A percentile compares a stretch with the other conserved stretches of the same genome.
Conservation (phyloP, 2,888 invertebrate species). For the Charanyca ferruginea region DNA sequence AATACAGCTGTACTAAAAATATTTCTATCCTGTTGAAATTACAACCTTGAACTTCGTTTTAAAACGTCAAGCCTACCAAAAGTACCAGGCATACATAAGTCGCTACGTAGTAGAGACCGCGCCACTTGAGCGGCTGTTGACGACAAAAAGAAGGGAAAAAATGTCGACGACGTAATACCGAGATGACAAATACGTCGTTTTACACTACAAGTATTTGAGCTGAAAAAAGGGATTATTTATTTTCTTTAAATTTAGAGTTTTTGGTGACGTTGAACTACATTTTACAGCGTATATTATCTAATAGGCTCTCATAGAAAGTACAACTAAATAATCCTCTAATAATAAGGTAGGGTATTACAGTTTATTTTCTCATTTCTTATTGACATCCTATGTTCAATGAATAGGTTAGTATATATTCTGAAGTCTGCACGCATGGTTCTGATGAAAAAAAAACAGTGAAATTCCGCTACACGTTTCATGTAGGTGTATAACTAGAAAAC, state of each 20-base stretch:
- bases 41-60: slow-evolving; percentile 35
- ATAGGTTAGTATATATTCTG: too few relatives aligned
- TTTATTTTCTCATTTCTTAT: not conserved
- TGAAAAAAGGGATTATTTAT: slow-evolving; percentile 42
- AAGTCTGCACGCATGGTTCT: too few relatives aligned
- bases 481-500: slow-evolving; percentile 12
- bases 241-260: slow-evolving; percentile 1
- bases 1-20: not conserved
- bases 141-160: slow-evolving; percentile 60
- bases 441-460: not conserved
- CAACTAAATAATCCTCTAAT: too few relatives aligned
- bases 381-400: too few relatives aligned
- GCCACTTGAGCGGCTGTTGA: slow-evolving; percentile 67
- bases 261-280: not conserved
- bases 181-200: slow-evolving; percentile 65
- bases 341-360: not conserved
- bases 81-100: slow-evolving; percentile 65
- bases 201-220: slow-evolving; percentile 59
- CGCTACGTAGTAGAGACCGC: slow-evolving; percentile 55
- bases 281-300: not conserved
- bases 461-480: not conserved
- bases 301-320: not conserved
- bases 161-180: slow-evolving; percentile 62
- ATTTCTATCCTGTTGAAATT: not conserved
- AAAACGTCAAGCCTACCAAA: slow-evolving; percentile 35